These are phyloP conservation scores for Uria lomvia DNA, from an alignment of 2,113 vertebrate species.

Conservation along the genomic window DNA sequence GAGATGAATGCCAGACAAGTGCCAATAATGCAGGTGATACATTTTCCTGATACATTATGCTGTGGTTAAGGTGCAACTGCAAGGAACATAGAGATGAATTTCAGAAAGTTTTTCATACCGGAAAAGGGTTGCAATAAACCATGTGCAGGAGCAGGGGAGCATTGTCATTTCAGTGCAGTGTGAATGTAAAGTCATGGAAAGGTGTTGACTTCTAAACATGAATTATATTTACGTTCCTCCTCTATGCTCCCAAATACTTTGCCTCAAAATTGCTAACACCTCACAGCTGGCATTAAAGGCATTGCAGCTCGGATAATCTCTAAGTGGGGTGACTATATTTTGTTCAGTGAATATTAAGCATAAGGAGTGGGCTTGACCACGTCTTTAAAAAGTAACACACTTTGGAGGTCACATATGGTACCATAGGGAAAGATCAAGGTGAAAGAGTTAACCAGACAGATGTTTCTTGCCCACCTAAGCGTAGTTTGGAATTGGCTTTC, in stretches of 20 bases:
- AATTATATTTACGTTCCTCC: rapidly evolving
- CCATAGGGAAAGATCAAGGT: not conserved
- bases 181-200: not conserved
- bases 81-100: not conserved
- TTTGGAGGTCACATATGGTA: rapidly evolving
- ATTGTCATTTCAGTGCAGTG: not conserved
- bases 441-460: not conserved
- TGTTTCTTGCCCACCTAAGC: not conserved
- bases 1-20: not conserved
- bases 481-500: not conserved
- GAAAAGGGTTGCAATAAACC: not conserved
- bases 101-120: not conserved
- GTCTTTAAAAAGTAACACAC: not conserved
- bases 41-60: not conserved
- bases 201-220: not conserved
- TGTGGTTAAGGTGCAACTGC: not conserved
- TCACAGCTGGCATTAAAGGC: not conserved
- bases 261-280: not conserved
- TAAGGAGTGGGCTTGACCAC: not conserved
- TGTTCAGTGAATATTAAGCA: not conserved
- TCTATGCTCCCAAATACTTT: not conserved
- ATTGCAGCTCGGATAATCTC: not conserved
- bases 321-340: not conserved
- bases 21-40: rapidly evolving
- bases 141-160: not conserved